Evolutionary conservation across 2,888 invertebrate genomes (phyloP).

Genomic region (Muschampia staudingeri): DNA sequence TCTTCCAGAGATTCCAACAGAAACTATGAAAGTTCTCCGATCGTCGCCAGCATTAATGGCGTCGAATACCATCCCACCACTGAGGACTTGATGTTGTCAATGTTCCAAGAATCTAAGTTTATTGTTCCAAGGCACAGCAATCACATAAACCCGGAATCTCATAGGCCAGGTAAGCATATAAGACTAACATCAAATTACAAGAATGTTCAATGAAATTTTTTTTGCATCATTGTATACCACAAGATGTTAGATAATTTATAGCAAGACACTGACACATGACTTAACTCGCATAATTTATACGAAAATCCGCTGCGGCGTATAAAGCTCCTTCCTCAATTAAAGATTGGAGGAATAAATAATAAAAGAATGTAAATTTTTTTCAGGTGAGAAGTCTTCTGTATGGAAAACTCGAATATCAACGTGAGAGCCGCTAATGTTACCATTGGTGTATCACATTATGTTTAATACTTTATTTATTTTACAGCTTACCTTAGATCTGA

Average conservation of each 20-base stretch:
- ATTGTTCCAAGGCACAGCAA: constrained; percentile 84
- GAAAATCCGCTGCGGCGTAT: too few species aligned
- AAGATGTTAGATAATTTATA: too few species aligned
- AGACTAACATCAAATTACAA: neutral
- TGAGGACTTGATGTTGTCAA: constrained; percentile 87
- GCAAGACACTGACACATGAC: too few species aligned
- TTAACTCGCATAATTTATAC: too few species aligned
- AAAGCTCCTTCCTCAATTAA: too few species aligned
- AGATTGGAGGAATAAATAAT: too few species aligned
- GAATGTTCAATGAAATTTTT: too few species aligned
- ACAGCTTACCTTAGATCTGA: constrained; percentile 84
- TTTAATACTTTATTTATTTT: constrained; percentile 76
- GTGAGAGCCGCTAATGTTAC: constrained; percentile 78
- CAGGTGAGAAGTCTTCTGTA: constrained; percentile 87
- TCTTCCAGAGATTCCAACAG: constrained; percentile 77
- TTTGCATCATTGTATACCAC: too few species aligned
- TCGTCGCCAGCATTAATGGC: constrained; percentile 88
- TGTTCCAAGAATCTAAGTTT: constrained; percentile 88
- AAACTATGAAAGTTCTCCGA: constrained; percentile 85
- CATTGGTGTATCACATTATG: constrained; percentile 71
- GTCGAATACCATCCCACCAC: constrained; percentile 89
- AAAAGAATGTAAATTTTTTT: constrained; percentile 63
- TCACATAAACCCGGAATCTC: constrained; percentile 84
- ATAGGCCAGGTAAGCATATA: constrained; percentile 80
- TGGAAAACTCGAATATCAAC: constrained; percentile 91